Conservation (phyloP, 37 sponge, comb jelly and placozoan genomes). For the Chondrosia reniformis region DNA sequence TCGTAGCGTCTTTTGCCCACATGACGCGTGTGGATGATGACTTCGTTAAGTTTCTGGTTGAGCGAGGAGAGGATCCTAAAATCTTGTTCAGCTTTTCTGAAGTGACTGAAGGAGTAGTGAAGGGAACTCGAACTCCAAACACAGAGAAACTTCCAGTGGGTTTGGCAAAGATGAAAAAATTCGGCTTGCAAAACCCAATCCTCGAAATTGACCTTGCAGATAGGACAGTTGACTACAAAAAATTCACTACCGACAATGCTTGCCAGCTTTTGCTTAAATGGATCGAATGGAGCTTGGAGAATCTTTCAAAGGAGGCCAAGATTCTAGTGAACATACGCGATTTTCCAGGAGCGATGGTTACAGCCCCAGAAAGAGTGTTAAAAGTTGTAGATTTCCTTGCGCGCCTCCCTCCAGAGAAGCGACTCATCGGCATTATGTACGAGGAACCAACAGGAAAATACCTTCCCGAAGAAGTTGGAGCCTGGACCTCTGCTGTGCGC, state of each 20-base stretch:
- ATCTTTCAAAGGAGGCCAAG: conserved; percentile 25
- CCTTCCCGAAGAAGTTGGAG: conserved; percentile 69
- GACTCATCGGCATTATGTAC: conserved; percentile 39
- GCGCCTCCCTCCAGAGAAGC: conserved; percentile 30
- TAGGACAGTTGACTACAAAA: conserved; percentile 20
- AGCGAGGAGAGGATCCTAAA: conserved; percentile 49
- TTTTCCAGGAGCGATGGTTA: conserved; percentile 52
- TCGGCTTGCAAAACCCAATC: conserved; percentile 47
- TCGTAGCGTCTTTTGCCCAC: conserved; percentile 69
- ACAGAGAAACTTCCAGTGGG: conserved; percentile 45
- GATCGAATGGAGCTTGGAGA: conserved; percentile 35
- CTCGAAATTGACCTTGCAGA: conserved; percentile 69
- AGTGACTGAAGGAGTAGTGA: conserved; percentile 23
- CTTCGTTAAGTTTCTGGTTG: conserved; percentile 47
- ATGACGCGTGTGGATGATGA: conserved; percentile 68
- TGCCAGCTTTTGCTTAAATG: conserved; percentile 39
- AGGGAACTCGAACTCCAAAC: conserved; percentile 28
- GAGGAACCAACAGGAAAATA: conserved; percentile 74
- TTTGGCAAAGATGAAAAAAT: conserved; percentile 56
- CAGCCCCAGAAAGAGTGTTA: conserved; percentile 46
- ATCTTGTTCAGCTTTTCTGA: conserved; percentile 68
- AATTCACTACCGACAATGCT: conserved; percentile 40
- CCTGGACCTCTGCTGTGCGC: conserved; percentile 62
- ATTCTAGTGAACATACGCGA: conserved; percentile 78
- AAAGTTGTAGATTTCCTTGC: conserved; percentile 48